Evolutionary conservation across 2,113 vertebrate species (phyloP), one percentile per base, ranked within the genome.

Genomic region (Platycercus adscitus): DNA sequence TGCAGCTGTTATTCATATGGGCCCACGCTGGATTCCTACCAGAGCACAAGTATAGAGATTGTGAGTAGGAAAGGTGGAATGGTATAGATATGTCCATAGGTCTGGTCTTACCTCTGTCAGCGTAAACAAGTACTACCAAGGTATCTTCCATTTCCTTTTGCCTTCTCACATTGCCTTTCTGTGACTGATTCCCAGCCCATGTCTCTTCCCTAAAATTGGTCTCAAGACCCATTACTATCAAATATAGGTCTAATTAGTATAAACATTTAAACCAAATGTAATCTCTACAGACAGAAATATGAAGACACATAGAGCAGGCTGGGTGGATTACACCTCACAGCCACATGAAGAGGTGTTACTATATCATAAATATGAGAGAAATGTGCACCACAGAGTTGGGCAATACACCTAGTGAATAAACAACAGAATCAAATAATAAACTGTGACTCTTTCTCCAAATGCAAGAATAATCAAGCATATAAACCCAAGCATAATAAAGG

Each of bases 371-470:
- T 9, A 66, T n/a, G 55, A 90, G 49, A 35, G 86, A 95, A 92
- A 88, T 66, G 28, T 28, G 21, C 60, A 55, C 39, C 90, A 88
- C 65, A 60, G 72, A 68, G 47, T 35, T 92, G 37, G 92, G 86
- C 50, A 93, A 84, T 60, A 64, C 4, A 53, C 31, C 20, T 33
- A 47, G 25, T 75, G 55, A 92, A 92, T 89, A 93, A 93, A 79
- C 65, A 88, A 75, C 50, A 92, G 39, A 77, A 81, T 78, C 47
- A 91, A 95, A 89, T 47, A 93, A 88, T 56, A 84, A 92, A 68
- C 52, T 50, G 46, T 26, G 17, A 71, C 29, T 90, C 35, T 39
- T 79, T 81, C 49, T 93, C n/a, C 35, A 75, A 89, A 75, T 28
- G 65, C 52, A 86, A 75, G 35, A 92, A 75, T 37, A 93, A 91